Conservation (phyloP, 2,888 invertebrate genomes). For the Deroplatys truncata region DNA sequence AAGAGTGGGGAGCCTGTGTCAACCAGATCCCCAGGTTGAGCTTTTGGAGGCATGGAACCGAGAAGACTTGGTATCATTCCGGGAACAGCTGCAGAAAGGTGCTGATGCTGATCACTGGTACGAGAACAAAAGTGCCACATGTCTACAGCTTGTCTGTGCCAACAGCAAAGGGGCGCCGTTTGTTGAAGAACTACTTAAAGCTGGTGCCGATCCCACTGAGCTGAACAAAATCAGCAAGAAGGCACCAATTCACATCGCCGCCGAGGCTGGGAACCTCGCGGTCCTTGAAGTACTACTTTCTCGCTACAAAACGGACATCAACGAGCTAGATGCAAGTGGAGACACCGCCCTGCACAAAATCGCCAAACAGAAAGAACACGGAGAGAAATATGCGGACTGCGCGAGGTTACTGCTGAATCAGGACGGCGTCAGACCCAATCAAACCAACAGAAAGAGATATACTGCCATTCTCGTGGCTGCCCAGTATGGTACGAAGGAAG, state of each 20-base stretch:
- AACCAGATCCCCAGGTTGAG: conserved; percentile 39
- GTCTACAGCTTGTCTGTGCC: conserved; percentile 54
- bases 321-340: conserved; percentile 49
- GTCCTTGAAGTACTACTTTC: conserved; percentile 48
- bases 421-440: conserved; percentile 38
- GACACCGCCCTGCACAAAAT: conserved; percentile 53
- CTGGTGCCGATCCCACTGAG: conserved; percentile 59
- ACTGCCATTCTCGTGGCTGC: conserved; percentile 47
- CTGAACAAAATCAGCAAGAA: conserved; percentile 53
- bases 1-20: conserved; percentile 23
- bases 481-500: conserved; percentile 51
- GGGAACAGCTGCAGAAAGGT: conserved; percentile 49
- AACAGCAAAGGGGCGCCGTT: conserved; percentile 52
- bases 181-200: conserved; percentile 53
- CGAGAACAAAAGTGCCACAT: conserved; percentile 56
- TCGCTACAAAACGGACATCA: conserved; percentile 46
- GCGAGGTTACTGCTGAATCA: not conserved
- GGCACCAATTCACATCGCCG: conserved; percentile 64
- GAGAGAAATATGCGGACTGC: not conserved
- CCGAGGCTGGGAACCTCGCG: conserved; percentile 51
- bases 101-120: conserved; percentile 54
- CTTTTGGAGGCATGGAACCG: conserved; percentile 51
- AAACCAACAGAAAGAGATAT: conserved; percentile 37
- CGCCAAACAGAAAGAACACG: conserved; percentile 44
- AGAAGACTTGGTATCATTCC: conserved; percentile 52